Evolutionary conservation across 2,888 invertebrate species (phyloP).

Genomic region (Thysanoteuthis rhombus): DNA sequence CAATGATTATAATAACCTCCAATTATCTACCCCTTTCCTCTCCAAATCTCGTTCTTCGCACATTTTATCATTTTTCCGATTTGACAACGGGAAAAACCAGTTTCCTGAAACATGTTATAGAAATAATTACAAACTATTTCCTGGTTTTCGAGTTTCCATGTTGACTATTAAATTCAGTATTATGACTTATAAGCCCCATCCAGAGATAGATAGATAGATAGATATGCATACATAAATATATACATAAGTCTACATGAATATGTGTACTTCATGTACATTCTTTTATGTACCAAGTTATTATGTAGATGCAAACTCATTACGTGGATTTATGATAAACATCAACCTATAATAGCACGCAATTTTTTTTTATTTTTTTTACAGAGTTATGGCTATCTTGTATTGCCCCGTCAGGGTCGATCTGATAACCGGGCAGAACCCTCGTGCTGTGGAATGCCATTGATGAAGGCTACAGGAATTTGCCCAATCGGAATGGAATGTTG

Average conservation of each 20-base stretch:
- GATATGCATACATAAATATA: neutral
- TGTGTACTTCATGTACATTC: neutral
- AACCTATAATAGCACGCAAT: neutral
- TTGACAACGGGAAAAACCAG: too few species aligned
- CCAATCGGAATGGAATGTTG: slow-evolving; percentile 28
- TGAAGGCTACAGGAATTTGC: neutral
- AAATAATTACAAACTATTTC: too few species aligned
- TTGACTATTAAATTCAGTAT: too few species aligned
- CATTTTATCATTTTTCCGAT: too few species aligned
- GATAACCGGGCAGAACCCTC: neutral
- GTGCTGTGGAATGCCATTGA: slow-evolving; percentile 16
- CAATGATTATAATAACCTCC: too few species aligned
- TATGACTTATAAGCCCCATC: too few species aligned
- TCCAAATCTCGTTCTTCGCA: too few species aligned
- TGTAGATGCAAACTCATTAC: too few species aligned
- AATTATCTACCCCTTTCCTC: too few species aligned
- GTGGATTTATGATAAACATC: neutral
- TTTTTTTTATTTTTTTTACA: neutral
- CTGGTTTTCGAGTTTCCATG: too few species aligned
- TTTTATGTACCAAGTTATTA: neutral
- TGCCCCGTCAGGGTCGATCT: slow-evolving; percentile 23
- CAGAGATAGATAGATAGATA: neutral
- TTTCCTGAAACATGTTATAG: too few species aligned
- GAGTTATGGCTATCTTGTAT: slow-evolving; percentile 17
- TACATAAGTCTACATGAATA: neutral